phyloP scores from a whole-genome alignment of 2,888 invertebrate species.

The Amiota minor region DNA sequence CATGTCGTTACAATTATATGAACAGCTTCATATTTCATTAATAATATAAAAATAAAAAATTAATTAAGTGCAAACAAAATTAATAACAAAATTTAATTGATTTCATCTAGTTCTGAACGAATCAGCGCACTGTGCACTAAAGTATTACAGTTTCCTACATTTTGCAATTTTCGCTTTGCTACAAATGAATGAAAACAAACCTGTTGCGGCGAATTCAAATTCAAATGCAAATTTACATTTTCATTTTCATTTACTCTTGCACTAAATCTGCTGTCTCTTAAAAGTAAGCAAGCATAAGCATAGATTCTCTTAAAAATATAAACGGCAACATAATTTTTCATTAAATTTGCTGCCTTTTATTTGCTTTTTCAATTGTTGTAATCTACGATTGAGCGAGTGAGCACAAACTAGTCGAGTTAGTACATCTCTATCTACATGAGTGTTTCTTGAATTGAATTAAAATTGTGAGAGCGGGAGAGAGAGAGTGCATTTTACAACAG shows the following conservation, averaged over 20 bases:
- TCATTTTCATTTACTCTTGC: not conserved
- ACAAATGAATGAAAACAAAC: conserved; percentile 23
- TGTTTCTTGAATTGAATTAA: not conserved
- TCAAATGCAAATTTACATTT: not conserved
- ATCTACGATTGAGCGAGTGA: too few relatives aligned
- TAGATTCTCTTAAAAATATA: not conserved
- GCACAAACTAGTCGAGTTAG: too few relatives aligned
- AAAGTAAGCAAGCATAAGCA: not conserved
- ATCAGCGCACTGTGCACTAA: conserved; percentile 34
- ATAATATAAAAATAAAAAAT: too few relatives aligned
- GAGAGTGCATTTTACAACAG: too few relatives aligned
- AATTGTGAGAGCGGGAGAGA: too few relatives aligned
- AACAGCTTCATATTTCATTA: too few relatives aligned
- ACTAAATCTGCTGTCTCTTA: not conserved
- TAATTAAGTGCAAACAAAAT: too few relatives aligned
- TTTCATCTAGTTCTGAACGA: not conserved
- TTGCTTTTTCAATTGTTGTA: too few relatives aligned
- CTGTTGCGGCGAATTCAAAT: conserved; percentile 39
- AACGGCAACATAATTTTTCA: too few relatives aligned
- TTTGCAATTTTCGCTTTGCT: not conserved
- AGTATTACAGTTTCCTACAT: not conserved
- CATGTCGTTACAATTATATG: too few relatives aligned
- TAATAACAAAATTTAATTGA: conserved; percentile 51
- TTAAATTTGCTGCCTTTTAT: too few relatives aligned
- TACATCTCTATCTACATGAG: not conserved